A percentile compares a stretch with the other conserved stretches of the same genome.
These are phyloP conservation scores for rat (Rattus norvegicus) DNA, from an alignment of 2,113 vertebrate genomes.

Conservation along the genomic window GRCr8 NC_086032.1:94816001-94816500, in stretches of 20 bases:
- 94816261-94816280: background rate
- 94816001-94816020: background rate
- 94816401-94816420: background rate
- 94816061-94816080: background rate
- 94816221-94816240: background rate
- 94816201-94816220: background rate
- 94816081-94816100: background rate
- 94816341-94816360: background rate
- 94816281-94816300: background rate
- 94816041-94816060: background rate
- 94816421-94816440: background rate
- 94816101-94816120: background rate
- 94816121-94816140: background rate
- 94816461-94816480: background rate
- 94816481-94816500: background rate
- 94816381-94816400: background rate
- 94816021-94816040: background rate
- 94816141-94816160: background rate
- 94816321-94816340: background rate
- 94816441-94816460: background rate
- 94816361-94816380: background rate
- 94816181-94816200: background rate
- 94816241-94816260: background rate
- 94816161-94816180: background rate
- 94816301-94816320: background rate